phyloP scores from a whole-genome alignment of 2,797 vertebrate genomes.

The Ptychobarbus kaznakovi region DNA sequence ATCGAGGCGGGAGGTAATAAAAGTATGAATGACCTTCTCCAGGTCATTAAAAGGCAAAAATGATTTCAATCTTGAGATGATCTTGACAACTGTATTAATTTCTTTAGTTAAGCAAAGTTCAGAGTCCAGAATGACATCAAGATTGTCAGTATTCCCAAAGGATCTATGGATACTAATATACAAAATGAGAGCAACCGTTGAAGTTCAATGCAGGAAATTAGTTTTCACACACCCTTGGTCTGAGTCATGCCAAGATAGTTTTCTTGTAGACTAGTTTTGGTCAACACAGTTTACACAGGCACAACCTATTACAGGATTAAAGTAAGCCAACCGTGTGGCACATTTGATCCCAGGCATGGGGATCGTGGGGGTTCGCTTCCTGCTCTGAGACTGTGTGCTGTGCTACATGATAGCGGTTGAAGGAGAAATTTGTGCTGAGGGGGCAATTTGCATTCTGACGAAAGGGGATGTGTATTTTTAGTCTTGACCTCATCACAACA shows the following conservation, averaged over 20 bases:
- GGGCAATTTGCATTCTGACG: constrained; percentile 60
- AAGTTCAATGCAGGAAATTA: constrained; percentile 30
- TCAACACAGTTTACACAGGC: constrained; percentile 31
- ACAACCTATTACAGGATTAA: constrained; percentile 41
- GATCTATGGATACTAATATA: constrained; percentile 12
- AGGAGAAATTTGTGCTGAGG: constrained; percentile 71
- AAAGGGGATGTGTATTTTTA: constrained; percentile 65
- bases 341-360: constrained; percentile 54
- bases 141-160: constrained; percentile 6
- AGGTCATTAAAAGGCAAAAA: no score
- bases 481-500: constrained; percentile 61
- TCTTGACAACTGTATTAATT: no score
- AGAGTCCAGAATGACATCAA: no score
- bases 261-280: constrained; percentile 29
- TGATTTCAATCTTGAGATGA: no score
- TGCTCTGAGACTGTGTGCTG: constrained; percentile 45
- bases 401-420: constrained; percentile 63
- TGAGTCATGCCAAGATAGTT: constrained; percentile 6
- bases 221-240: constrained; percentile 11
- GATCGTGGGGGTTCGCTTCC: constrained; percentile 65
- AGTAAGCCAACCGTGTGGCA: constrained; percentile 26
- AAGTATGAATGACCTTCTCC: no score
- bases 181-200: background rate
- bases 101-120: no score
- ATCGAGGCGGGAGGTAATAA: no score